These are phyloP conservation scores for Choristoneura fumiferana DNA, from an alignment of 1,140 invertebrate species.

Conservation along the genomic window DNA sequence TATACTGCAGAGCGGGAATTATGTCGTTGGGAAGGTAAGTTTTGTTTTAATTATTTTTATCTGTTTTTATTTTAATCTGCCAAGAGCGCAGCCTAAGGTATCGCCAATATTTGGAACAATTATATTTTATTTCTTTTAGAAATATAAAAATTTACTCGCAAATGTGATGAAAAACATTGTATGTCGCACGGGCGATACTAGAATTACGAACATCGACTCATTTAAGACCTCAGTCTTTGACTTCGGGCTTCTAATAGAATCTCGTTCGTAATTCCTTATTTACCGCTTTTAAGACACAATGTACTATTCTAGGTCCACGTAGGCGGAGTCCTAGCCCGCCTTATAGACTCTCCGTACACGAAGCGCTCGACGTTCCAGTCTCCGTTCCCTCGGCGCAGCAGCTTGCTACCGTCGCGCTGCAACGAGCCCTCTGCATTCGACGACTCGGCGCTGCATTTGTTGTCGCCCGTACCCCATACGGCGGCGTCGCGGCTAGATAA, in stretches of 20 bases:
- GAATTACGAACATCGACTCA: too few species aligned
- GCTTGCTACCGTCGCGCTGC: constrained; percentile 80
- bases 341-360: constrained; percentile 81
- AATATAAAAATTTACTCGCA: too few species aligned
- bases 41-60: constrained; percentile 14
- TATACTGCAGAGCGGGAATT: constrained; percentile 91
- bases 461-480: constrained; percentile 78
- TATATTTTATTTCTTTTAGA: too few species aligned
- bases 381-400: constrained; percentile 82
- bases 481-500: constrained; percentile 42
- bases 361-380: constrained; percentile 77
- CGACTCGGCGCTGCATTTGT: constrained; percentile 74
- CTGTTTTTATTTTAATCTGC: too few species aligned
- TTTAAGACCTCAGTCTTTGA: too few species aligned
- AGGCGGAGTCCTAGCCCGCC: constrained; percentile 82
- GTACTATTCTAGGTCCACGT: constrained; percentile 84
- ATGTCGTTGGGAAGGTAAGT: constrained; percentile 85
- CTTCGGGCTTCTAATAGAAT: too few species aligned
- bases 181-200: too few species aligned
- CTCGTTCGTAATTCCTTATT: too few species aligned
- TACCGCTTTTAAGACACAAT: too few species aligned
- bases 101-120: too few species aligned
- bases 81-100: too few species aligned
- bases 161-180: too few species aligned
- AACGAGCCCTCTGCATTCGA: constrained; percentile 75